Conservation (phyloP, 92 coral and sea anemone genomes). For the Palythoa grandiflora region DNA sequence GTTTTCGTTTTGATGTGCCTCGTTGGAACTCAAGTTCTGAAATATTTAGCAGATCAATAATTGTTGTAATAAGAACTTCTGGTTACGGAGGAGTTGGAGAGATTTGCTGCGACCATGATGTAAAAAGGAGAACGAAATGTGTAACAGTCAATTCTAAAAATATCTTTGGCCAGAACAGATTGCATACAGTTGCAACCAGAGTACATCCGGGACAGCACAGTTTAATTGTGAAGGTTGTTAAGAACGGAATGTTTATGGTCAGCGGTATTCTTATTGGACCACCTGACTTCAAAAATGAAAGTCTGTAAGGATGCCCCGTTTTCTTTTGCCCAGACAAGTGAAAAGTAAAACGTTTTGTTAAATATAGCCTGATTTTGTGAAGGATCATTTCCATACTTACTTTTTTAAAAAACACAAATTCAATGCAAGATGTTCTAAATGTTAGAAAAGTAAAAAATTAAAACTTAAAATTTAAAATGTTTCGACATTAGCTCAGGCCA, state of each 20-base stretch:
- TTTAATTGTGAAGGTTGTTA: constrained; percentile 55
- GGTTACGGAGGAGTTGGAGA: constrained; percentile 54
- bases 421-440: no score
- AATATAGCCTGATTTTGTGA: no score
- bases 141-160: constrained; percentile 26
- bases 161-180: constrained; percentile 50
- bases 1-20: constrained; percentile 46
- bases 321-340: not conserved
- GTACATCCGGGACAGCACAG: constrained; percentile 61
- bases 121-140: constrained; percentile 18
- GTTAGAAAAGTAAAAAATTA: no score
- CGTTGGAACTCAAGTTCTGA: constrained; percentile 6
- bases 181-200: constrained; percentile 55
- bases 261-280: constrained; percentile 76
- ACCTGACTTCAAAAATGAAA: constrained; percentile 52
- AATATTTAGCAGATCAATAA: constrained; percentile 52
- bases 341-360: no score
- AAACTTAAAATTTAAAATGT: no score
- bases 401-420: no score
- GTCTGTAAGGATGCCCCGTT: not conserved
- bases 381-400: no score
- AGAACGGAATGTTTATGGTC: constrained; percentile 58
- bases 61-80: constrained; percentile 51
- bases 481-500: no score
- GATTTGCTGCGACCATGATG: constrained; percentile 61